Conservation (phyloP, 2,113 vertebrate genomes). For the Tetrao urogallus region DNA sequence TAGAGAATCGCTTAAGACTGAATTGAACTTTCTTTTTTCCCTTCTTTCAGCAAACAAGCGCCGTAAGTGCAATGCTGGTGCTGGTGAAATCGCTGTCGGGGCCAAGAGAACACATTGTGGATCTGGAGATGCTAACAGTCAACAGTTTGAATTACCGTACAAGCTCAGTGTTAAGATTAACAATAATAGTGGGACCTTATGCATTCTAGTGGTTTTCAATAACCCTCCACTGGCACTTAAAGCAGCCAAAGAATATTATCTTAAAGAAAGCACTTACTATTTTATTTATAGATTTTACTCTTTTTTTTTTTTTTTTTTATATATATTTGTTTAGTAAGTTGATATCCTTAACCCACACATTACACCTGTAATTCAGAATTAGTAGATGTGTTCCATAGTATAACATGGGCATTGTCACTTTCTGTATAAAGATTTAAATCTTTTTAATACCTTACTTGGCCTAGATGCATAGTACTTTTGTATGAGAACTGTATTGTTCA, state of each 20-base stretch:
- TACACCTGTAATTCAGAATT: constrained; percentile 73
- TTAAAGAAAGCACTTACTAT: constrained; percentile 78
- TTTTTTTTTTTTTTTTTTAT: constrained; percentile 7
- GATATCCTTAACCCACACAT: constrained; percentile 73
- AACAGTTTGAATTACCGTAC: constrained; percentile 92
- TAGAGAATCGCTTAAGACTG: not conserved
- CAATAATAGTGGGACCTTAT: constrained; percentile 94
- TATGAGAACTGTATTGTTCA: constrained; percentile 64
- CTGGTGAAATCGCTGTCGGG: constrained; percentile 92
- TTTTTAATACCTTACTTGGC: constrained; percentile 72
- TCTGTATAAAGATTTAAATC: constrained; percentile 78
- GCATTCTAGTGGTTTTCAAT: constrained; percentile 79
- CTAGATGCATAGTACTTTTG: constrained; percentile 69
- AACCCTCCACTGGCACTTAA: constrained; percentile 52
- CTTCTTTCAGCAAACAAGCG: constrained; percentile 88
- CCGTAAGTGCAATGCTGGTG: constrained; percentile 94
- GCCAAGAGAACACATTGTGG: constrained; percentile 91
- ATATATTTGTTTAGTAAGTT: constrained; percentile 73
- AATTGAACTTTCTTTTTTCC: not conserved
- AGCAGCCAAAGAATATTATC: constrained; percentile 74
- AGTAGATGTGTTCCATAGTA: constrained; percentile 74
- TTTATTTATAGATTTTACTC: constrained; percentile 85
- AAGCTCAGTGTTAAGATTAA: constrained; percentile 93
- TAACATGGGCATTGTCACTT: constrained; percentile 80
- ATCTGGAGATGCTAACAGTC: constrained; percentile 98